Percentiles rank a stretch among this genome's conserved stretches.
Conservation (phyloP, 2,113 vertebrate species). For the Bubo scandiacus region DNA sequence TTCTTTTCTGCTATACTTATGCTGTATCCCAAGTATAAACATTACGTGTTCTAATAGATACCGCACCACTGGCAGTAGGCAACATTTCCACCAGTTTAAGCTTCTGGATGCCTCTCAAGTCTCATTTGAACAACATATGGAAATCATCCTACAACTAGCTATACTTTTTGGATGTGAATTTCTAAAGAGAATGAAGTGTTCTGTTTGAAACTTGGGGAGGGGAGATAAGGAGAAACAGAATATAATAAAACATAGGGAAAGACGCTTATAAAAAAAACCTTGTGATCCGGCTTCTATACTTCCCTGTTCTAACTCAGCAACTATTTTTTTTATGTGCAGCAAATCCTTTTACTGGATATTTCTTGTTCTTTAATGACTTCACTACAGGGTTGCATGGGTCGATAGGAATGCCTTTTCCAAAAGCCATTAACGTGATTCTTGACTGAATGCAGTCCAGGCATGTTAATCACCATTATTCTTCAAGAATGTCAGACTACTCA, state of each 20-base stretch:
- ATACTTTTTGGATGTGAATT: neutral
- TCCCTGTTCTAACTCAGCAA: neutral
- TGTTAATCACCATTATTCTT: conserved; percentile 27
- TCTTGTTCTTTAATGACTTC: conserved; percentile 28
- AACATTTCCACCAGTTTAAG: neutral
- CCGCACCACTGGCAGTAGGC: neutral
- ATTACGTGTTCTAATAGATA: neutral
- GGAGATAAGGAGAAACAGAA: neutral
- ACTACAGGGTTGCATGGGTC: neutral
- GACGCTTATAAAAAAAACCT: fast-evolving
- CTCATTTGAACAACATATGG: conserved; percentile 19
- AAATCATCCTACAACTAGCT: neutral
- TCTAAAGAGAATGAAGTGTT: neutral
- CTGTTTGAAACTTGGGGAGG: neutral
- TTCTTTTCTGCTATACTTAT: neutral
- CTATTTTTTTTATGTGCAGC: neutral
- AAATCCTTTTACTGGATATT: conserved; percentile 15
- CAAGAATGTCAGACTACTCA: neutral
- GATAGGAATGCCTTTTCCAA: conserved; percentile 11
- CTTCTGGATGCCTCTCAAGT: conserved; percentile 11
- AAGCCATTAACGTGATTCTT: neutral
- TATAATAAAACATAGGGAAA: neutral
- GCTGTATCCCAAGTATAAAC: neutral
- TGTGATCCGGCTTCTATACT: neutral
- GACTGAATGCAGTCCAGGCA: neutral